Conservation (phyloP, 2,888 invertebrate genomes). For the Macaria notata region DNA sequence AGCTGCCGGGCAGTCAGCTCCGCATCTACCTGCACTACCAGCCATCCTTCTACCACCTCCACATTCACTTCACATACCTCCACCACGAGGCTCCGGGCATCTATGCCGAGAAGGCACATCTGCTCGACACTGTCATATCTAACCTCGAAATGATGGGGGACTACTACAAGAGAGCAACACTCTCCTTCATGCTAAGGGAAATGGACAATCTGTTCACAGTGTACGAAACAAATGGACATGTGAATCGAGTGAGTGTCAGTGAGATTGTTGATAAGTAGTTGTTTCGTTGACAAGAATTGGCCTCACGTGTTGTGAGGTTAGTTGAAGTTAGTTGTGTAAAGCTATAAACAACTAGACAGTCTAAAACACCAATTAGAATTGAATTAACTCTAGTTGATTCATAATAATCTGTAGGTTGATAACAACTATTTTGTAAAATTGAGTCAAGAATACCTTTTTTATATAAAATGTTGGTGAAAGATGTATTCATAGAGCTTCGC, state of each 20-base stretch:
- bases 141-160: constrained; percentile 92
- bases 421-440: constrained; percentile 10
- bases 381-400: too few relatives aligned
- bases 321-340: too few relatives aligned
- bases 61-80: constrained; percentile 94
- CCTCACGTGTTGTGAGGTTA: neutral
- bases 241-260: constrained; percentile 63
- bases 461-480: constrained; percentile 71
- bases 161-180: constrained; percentile 91
- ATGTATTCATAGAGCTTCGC: constrained; percentile 82
- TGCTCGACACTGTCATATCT: constrained; percentile 93
- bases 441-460: constrained; percentile 13
- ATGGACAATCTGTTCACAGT: constrained; percentile 87
- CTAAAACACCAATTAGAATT: too few relatives aligned
- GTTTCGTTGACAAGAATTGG: constrained; percentile 5
- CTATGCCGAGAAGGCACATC: constrained; percentile 92
- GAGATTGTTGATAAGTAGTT: constrained; percentile 63
- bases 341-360: too few relatives aligned
- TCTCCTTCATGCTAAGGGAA: constrained; percentile 91
- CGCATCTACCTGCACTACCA: constrained; percentile 97
- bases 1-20: constrained; percentile 85
- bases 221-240: constrained; percentile 82
- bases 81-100: constrained; percentile 92
- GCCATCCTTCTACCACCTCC: constrained; percentile 98
- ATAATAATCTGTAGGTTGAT: too few relatives aligned